Evolutionary conservation across 2,113 vertebrate genomes (phyloP), one percentile per base, ranked within the genome.

Genomic region (Raja brachyura): DNA sequence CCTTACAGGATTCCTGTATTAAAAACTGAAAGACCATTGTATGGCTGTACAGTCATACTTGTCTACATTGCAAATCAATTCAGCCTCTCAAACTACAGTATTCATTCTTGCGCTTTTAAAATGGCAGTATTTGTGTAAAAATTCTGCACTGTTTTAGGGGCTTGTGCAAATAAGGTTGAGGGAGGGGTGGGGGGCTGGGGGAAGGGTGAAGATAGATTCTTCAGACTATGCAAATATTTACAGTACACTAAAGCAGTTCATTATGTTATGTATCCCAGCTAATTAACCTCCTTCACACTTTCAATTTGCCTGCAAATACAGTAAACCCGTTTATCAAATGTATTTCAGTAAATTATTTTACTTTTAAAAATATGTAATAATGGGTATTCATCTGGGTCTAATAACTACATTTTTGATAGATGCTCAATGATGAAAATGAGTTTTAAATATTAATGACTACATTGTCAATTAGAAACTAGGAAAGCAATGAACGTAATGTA

Each of bases 161-260:
- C 73, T 92, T 74, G 90, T 28, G 68, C 61, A 88, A 63, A 63
- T 88, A 88, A 63, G n/a, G 83, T 48, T 48, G 39, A 48, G 39
- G 39, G 39, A 48, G 39, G 39, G 39, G 39, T 48, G 39, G 39
- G 59, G 39, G 39, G 39, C 39, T 48, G 39, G 28, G 59, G 25
- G 25, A n/a, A 25, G 39, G 20, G 22, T 14, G 83, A 31, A 92
- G 66, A 48, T 39, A 74, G 48, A 73, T 73, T 92, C 90, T 92
- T 22, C 90, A 54, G 68, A 74, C 39, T 48, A 92, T 92, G 70
- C 73, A 73, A 92, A 92, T 88, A 92, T 92, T 92, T 92, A 92
- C 90, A 92, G n/a, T 74, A 73, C 54, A 92, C 31, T 4, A 92
- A 92, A 92, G 90, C 90, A 92, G 90, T 92, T 92, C 90, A 92